Conservation (phyloP, 2,888 invertebrate species). For the Torymus auratus region DNA sequence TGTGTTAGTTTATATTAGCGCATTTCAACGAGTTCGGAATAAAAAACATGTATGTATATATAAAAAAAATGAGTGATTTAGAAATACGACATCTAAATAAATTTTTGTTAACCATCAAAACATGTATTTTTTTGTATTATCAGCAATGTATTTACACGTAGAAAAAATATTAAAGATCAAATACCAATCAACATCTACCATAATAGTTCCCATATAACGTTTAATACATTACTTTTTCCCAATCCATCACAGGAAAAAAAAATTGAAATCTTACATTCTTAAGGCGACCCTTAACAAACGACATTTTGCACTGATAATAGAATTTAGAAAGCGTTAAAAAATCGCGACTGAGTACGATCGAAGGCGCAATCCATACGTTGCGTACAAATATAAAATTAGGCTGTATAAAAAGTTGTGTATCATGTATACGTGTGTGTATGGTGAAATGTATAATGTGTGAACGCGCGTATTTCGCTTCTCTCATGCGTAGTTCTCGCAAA, state of each 20-base stretch:
- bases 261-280: constrained; percentile 52
- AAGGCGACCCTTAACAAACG: constrained; percentile 57
- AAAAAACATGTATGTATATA: constrained; percentile 44
- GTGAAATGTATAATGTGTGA: constrained; percentile 46
- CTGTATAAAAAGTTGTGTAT: constrained; percentile 72
- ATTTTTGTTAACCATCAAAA: constrained; percentile 56
- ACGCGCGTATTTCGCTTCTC: constrained; percentile 53
- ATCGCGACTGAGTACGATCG: constrained; percentile 58
- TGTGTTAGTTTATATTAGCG: constrained; percentile 30
- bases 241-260: constrained; percentile 58
- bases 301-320: constrained; percentile 57
- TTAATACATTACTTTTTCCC: constrained; percentile 56
- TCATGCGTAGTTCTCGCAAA: constrained; percentile 48
- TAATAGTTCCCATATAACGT: constrained; percentile 57
- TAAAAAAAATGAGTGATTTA: constrained; percentile 50
- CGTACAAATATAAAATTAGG: constrained; percentile 74
- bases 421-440: constrained; percentile 45
- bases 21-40: constrained; percentile 47
- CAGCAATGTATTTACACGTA: constrained; percentile 59
- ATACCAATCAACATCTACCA: constrained; percentile 58
- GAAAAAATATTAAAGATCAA: constrained; percentile 61
- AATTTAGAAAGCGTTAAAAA: constrained; percentile 60
- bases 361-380: constrained; percentile 67
- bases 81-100: constrained; percentile 52
- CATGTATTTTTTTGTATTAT: constrained; percentile 57